phyloP scores from a whole-genome alignment of 2,888 invertebrate genomes.

The Laspeyria flexula region DNA sequence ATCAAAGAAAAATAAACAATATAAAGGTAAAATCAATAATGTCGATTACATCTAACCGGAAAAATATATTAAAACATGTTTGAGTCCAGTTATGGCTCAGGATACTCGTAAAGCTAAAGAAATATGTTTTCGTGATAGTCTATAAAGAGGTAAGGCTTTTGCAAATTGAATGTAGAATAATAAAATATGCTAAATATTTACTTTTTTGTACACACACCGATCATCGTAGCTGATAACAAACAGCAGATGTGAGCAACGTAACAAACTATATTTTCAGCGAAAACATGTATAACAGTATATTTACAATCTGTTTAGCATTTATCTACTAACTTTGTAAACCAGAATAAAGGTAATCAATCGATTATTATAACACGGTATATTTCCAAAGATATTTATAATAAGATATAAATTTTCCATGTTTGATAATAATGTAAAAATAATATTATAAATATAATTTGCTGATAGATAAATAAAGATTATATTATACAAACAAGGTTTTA shows the following conservation, averaged over 20 bases:
- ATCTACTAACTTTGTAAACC: constrained; percentile 35
- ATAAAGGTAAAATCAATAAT: constrained; percentile 25
- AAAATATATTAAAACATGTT: constrained; percentile 12
- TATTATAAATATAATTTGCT: constrained; percentile 37
- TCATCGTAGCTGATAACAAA: constrained; percentile 14
- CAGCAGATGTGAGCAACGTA: constrained; percentile 24
- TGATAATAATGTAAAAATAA: constrained; percentile 41
- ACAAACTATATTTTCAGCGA: constrained; percentile 24
- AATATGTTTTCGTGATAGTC: background rate
- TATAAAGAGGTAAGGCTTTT: background rate
- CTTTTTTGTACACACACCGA: constrained; percentile 16
- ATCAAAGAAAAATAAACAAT: constrained; percentile 33
- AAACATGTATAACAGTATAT: constrained; percentile 46
- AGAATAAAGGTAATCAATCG: constrained; percentile 45
- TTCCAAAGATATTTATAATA: constrained; percentile 49
- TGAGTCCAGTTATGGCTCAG: background rate
- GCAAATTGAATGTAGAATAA: constrained; percentile 5
- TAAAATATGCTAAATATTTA: constrained; percentile 15
- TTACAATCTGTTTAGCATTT: constrained; percentile 43
- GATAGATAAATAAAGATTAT: constrained; percentile 30
- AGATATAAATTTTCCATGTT: constrained; percentile 47
- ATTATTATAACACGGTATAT: constrained; percentile 45
- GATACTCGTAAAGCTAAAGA: background rate
- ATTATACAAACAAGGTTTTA: constrained; percentile 17
- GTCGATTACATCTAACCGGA: constrained; percentile 15